Base-by-base conservation (phyloP, 2,888 invertebrate genomes). In the Caradrina clavipalpis region DNA sequence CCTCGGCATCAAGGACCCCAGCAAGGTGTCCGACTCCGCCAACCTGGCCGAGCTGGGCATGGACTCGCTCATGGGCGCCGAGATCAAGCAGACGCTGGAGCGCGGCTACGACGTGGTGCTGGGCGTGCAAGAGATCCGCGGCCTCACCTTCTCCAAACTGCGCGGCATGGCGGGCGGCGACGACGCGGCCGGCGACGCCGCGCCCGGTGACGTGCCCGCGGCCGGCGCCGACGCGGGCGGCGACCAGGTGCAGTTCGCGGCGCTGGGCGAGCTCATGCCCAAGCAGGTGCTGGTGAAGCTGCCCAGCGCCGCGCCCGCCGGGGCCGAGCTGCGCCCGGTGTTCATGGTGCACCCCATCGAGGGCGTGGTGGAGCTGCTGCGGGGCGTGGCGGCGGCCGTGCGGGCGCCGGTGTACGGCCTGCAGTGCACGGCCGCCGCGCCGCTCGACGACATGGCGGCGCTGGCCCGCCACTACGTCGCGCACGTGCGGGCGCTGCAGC, bases 41-140 rank as follows among this genome's bases (percentile, higher is more conserved):
- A 98, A 98, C 53, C 96, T 99, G 57, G 98, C 99, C 39, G 99
- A 99, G 92, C 97, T 99, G 51, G 99, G 99, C 74, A 98, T 99
- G 97, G 99, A 99, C 92, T 99, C 99, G 2, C 96, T 99, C 82
- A 99, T 99, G 99, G 99, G 99, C 56, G 99, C 99, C 1, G 99
- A 99, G 96, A 99, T 99, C 89, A 99, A 99, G 92, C 99, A 99
- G 94, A 98, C 98, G 0, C 95, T 99, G 64, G 99, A 99, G 92
- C 97, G 99, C 68, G 98, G 98, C 88, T 99, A 98, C 94, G 99
- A 99, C 92, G 95, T 99, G 70, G 97, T 98, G 26, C 96, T 99
- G 75, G 98, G 98, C 76, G 98, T 99, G 83, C 98, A 98, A 92
- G 99, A 99, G 94, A 99, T 99, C 86, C 97, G 99, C 76, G 97